phyloP scores from a whole-genome alignment of 2,888 invertebrate species.

The Pristionchus japonicus region DNA sequence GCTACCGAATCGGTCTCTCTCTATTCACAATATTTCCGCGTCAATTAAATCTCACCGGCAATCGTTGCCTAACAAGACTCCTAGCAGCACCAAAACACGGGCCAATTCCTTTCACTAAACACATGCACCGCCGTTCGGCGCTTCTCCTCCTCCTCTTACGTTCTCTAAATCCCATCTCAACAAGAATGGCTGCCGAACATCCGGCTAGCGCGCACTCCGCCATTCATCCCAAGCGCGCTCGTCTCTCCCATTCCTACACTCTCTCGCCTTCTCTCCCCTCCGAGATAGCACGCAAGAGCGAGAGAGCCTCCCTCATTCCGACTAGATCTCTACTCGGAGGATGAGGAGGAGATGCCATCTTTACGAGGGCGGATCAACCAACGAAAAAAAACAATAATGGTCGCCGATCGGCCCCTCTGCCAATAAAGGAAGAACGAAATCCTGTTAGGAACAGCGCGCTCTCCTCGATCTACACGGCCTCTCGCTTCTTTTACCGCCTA shows the following conservation, averaged over 20 bases:
- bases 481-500: neutral
- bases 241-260: neutral
- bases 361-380: neutral
- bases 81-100: neutral
- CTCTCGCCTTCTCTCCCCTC: neutral
- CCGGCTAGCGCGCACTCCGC: neutral
- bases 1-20: too few relatives aligned
- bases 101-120: neutral
- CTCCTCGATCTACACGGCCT: neutral
- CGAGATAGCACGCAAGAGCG: neutral
- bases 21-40: too few relatives aligned
- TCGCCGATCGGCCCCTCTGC: conserved; percentile 3
- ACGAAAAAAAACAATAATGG: neutral
- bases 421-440: neutral
- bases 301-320: neutral
- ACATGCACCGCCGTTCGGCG: neutral
- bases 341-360: neutral
- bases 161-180: neutral
- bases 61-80: neutral
- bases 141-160: neutral
- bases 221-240: neutral
- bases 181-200: neutral
- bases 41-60: neutral
- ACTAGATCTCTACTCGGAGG: neutral
- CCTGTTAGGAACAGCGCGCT: neutral